Conservation (phyloP, 2,888 invertebrate species). For the Nymphalis polychloros region DNA sequence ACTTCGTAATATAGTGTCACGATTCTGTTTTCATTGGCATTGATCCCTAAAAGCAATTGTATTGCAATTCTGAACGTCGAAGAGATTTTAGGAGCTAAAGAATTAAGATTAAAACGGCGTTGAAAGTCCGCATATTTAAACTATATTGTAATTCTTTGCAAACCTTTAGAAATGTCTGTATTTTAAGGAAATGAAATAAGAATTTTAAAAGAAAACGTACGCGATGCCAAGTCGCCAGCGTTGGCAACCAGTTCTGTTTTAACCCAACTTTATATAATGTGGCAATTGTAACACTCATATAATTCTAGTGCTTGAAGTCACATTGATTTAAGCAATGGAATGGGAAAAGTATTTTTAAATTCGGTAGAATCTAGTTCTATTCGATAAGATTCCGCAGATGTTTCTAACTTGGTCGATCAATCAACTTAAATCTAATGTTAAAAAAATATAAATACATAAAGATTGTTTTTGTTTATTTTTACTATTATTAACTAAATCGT, state of each 20-base stretch:
- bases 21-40: too few relatives aligned
- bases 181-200: slow-evolving; percentile 1
- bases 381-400: too few relatives aligned
- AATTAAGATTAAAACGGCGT: not conserved
- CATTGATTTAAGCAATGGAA: slow-evolving; percentile 1
- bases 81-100: not conserved
- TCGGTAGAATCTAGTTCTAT: too few relatives aligned
- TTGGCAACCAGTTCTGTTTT: slow-evolving; percentile 7
- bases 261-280: slow-evolving; percentile 6
- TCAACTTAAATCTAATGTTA: too few relatives aligned
- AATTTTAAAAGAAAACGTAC: slow-evolving; percentile 1
- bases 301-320: not conserved
- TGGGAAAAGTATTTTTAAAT: too few relatives aligned
- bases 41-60: too few relatives aligned
- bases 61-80: too few relatives aligned
- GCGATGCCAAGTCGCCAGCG: slow-evolving; percentile 7
- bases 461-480: too few relatives aligned
- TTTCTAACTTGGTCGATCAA: too few relatives aligned
- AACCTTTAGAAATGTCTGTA: not conserved
- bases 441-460: too few relatives aligned
- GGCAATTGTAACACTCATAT: not conserved
- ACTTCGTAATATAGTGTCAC: too few relatives aligned
- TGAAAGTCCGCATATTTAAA: slow-evolving; percentile 1
- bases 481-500: too few relatives aligned
- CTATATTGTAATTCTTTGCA: not conserved